Conservation (phyloP, 2,113 vertebrate species). For the Neopipo cinnamomea region DNA sequence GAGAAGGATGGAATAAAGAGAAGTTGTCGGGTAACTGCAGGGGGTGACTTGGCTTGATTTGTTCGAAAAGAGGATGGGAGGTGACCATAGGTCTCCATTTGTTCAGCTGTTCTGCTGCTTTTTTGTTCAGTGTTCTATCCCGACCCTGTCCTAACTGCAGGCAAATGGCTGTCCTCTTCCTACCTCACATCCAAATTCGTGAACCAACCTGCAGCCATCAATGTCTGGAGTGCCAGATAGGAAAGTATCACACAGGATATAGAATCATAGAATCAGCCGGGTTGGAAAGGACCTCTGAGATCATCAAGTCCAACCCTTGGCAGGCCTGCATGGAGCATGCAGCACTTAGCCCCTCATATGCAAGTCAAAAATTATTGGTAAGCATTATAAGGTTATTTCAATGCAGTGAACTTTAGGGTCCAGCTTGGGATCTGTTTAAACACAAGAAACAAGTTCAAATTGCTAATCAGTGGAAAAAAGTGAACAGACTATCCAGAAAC, state of each 20-base stretch:
- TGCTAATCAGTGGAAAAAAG: background rate
- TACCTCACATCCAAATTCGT: background rate
- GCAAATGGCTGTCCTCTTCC: background rate
- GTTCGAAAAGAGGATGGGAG: background rate
- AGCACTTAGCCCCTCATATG: background rate
- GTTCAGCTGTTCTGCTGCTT: background rate
- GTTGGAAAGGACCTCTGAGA: too few relatives aligned
- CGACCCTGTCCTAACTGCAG: background rate
- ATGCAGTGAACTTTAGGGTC: background rate
- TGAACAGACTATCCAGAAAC: background rate
- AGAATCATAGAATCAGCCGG: background rate
- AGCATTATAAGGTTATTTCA: background rate
- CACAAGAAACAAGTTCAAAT: background rate
- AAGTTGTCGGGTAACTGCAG: background rate
- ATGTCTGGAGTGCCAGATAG: background rate
- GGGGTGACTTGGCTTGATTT: background rate
- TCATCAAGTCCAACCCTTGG: background rate
- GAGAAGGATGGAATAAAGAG: background rate
- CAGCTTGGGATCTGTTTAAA: background rate
- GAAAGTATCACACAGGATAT: background rate
- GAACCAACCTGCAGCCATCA: background rate
- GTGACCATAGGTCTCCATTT: background rate
- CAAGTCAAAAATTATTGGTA: background rate
- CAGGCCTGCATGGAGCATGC: background rate
- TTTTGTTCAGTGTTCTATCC: background rate